A percentile compares a stretch with the other conserved stretches of the same genome.
These are phyloP conservation scores for Hydrozoanthus gracilis DNA, from an alignment of 92 coral and sea anemone genomes.

Conservation along the genomic window DNA sequence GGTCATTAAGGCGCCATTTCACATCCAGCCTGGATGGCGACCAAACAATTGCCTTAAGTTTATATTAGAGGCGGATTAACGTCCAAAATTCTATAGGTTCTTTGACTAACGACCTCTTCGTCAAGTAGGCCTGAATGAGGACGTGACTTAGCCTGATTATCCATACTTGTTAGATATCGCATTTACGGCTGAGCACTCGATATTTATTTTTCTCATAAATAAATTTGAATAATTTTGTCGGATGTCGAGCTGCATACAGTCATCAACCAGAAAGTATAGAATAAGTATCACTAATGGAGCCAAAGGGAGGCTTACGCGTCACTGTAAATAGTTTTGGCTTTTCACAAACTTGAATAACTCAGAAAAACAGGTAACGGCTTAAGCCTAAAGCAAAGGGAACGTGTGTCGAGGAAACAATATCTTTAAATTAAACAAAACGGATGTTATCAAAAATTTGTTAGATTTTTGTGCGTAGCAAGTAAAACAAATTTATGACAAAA, in stretches of 20 bases:
- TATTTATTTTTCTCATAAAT: not conserved
- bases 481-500: not conserved
- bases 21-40: conserved; percentile 21
- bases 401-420: not conserved
- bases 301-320: too few species aligned
- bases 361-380: not conserved
- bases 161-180: not conserved
- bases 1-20: not conserved
- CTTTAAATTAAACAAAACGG: not conserved
- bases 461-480: not conserved
- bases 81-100: not conserved
- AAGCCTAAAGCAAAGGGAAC: too few species aligned
- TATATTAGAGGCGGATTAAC: conserved; percentile 7
- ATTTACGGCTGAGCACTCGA: not conserved
- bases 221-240: not conserved
- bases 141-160: conserved; percentile 4
- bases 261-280: not conserved
- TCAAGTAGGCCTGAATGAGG: not conserved
- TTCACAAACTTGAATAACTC: not conserved
- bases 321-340: conserved; percentile 16
- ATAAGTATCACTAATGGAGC: not conserved
- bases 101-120: not conserved
- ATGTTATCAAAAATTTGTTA: too few species aligned
- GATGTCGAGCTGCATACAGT: not conserved
- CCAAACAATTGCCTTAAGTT: not conserved